A percentile compares a stretch with the other conserved stretches of the same genome.
Conservation (phyloP, 2,888 invertebrate species). For the Chalcosyrphus nemorum region DNA sequence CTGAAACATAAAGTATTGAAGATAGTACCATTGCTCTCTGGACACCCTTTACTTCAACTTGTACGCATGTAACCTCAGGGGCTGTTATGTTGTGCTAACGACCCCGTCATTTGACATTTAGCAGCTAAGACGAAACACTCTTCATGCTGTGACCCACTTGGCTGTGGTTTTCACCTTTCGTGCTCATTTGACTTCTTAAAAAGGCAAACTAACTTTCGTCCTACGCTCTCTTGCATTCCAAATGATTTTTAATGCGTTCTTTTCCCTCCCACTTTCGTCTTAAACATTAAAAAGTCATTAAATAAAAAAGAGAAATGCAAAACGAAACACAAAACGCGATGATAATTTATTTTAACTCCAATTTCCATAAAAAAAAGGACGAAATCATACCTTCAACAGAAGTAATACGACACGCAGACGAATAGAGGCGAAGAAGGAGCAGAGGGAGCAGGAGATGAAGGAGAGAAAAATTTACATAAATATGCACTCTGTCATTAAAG, state of each 20-base stretch:
- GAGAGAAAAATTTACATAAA: constrained; percentile 54
- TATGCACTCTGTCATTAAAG: constrained; percentile 57
- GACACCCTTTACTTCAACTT: no score
- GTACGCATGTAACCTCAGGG: no score
- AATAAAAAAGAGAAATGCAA: not conserved
- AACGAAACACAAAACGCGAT: constrained; percentile 32
- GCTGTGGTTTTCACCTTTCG: no score
- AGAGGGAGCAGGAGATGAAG: no score
- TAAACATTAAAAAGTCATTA: constrained; percentile 51
- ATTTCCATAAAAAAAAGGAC: constrained; percentile 40
- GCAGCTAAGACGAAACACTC: no score
- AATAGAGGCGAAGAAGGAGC: not conserved
- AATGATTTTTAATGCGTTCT: constrained; percentile 35
- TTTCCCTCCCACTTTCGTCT: not conserved
- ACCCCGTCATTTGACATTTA: no score
- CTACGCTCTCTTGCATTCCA: constrained; percentile 18
- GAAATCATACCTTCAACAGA: not conserved
- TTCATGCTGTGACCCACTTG: no score
- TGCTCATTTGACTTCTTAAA: no score
- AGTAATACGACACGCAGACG: not conserved
- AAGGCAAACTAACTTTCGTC: no score
- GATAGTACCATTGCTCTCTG: no score
- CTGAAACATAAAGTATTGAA: no score
- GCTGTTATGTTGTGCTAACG: no score
- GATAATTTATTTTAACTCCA: constrained; percentile 31